Evolutionary conservation across 2,797 vertebrate species (phyloP).

Genomic region (Hemibagrus guttatus): DNA sequence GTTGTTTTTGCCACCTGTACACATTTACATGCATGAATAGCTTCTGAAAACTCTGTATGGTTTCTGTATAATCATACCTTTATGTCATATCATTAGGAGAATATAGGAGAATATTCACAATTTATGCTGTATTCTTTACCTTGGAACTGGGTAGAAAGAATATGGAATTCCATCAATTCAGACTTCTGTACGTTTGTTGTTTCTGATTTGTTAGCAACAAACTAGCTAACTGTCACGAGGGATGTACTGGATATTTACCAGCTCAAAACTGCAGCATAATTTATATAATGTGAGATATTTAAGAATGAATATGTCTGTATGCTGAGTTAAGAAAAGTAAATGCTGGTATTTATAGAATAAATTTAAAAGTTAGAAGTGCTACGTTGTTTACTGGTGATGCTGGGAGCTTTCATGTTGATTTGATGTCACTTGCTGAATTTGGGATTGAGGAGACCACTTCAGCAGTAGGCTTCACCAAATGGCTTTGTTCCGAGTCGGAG

Average conservation of each 20-base stretch:
- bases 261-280: neutral
- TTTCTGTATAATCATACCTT: neutral
- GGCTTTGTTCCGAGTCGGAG: neutral
- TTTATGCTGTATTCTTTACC: neutral
- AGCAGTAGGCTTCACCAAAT: neutral
- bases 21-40: neutral
- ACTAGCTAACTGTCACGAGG: neutral
- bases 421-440: neutral
- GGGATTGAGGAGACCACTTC: neutral
- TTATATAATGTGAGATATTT: neutral
- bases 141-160: neutral
- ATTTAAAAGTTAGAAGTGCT: neutral
- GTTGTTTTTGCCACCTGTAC: neutral
- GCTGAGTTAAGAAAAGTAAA: neutral
- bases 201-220: neutral
- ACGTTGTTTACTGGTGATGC: neutral
- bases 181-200: neutral
- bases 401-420: neutral
- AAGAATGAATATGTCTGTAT: neutral
- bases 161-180: neutral
- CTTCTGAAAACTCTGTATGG: neutral
- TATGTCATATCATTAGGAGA: neutral
- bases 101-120: neutral
- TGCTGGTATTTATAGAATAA: neutral
- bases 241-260: neutral